These are phyloP conservation scores for Hetaerina titia DNA, from an alignment of 2,888 invertebrate species.

Conservation along the genomic window DNA sequence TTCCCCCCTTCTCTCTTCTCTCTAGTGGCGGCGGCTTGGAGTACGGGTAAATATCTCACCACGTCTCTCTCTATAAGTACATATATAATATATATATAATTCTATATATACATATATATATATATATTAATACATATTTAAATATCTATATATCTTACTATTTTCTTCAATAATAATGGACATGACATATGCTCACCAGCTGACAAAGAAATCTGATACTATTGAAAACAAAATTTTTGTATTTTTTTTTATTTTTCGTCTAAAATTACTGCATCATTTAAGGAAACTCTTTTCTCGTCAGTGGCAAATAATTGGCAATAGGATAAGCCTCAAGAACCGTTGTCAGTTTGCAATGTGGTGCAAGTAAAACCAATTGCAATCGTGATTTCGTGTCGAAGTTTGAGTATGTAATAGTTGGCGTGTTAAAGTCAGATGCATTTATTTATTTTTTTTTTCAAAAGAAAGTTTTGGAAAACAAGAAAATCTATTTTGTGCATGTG, in stretches of 20 bases:
- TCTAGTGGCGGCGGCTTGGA: slow-evolving; percentile 72
- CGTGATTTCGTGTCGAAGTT: background rate
- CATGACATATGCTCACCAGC: slow-evolving; percentile 54
- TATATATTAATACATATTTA: slow-evolving; percentile 57
- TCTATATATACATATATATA: slow-evolving; percentile 50
- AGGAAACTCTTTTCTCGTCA: background rate
- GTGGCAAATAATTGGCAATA: background rate
- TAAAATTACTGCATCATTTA: background rate
- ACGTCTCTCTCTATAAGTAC: slow-evolving; percentile 52
- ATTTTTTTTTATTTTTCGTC: slow-evolving; percentile 40
- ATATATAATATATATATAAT: background rate
- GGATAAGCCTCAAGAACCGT: background rate
- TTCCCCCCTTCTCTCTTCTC: slow-evolving; percentile 70
- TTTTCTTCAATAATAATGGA: slow-evolving; percentile 35
- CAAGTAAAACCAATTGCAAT: background rate
- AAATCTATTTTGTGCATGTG: slow-evolving; percentile 67
- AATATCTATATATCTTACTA: slow-evolving; percentile 60
- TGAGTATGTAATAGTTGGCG: background rate
- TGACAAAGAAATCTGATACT: slow-evolving; percentile 65
- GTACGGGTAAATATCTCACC: slow-evolving; percentile 70
- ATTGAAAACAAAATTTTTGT: slow-evolving; percentile 30
- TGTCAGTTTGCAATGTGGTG: background rate
- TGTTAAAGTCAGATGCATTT: background rate
- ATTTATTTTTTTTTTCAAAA: slow-evolving; percentile 5
- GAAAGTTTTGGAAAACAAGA: slow-evolving; percentile 43